Conservation (phyloP, 2,113 vertebrate genomes). For the Seriola dumerili region DNA sequence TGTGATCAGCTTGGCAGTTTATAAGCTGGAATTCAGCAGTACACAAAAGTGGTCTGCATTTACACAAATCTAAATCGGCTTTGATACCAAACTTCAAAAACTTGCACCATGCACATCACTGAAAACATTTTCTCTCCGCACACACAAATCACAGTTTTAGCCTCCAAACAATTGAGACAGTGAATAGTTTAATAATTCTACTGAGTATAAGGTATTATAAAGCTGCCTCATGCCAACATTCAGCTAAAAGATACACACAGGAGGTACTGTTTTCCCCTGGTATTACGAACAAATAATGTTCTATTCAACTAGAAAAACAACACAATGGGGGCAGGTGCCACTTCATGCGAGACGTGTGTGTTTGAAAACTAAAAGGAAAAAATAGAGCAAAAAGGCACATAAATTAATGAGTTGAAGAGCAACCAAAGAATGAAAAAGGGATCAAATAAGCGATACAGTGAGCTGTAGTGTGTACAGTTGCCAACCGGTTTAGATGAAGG, state of each 20-base stretch:
- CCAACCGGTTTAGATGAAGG: not conserved
- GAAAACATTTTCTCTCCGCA: not conserved
- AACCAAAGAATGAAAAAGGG: not conserved
- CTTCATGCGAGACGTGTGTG: conserved; percentile 30
- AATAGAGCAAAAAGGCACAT: not conserved
- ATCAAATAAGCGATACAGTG: not conserved
- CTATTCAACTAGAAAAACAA: conserved; percentile 5
- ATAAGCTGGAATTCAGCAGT: not conserved
- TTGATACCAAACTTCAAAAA: not conserved
- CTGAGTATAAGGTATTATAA: not conserved
- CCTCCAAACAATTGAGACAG: too few species aligned
- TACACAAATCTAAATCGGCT: not conserved
- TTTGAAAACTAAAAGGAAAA: not conserved
- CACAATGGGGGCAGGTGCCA: conserved; percentile 33
- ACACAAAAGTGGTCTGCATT: conserved; percentile 2
- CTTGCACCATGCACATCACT: not conserved
- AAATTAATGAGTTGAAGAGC: not conserved
- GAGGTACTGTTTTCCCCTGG: not conserved
- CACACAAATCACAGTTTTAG: not conserved
- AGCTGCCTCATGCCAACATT: not conserved
- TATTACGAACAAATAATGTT: conserved; percentile 29
- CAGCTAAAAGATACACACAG: not conserved
- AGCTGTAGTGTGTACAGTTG: not conserved
- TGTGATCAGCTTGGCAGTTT: not conserved
- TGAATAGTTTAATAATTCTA: too few species aligned